Evolutionary conservation across 2,797 vertebrate genomes (phyloP), one percentile per base, ranked within the genome.

Genomic region (Amblyopsis hoosieri): DNA sequence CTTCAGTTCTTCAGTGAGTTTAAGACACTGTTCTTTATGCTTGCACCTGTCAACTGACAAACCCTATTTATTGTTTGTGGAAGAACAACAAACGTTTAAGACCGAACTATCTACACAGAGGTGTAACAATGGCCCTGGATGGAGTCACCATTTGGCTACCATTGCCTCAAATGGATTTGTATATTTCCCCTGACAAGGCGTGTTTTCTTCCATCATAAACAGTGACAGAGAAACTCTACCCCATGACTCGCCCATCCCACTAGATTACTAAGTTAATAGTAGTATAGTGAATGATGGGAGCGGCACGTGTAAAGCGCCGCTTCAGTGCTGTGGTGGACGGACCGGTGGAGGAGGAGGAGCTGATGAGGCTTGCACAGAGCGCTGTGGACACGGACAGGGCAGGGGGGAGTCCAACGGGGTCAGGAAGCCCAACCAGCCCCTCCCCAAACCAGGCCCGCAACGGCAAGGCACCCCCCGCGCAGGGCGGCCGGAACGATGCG

Each of bases 301-400:
- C 93, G 0, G 93, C 92, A 46, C 92, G 92, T 51, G 91, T 94
- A n/a, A 94, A 94, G 82, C 87, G 91, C 1, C 92, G 93, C 68
- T 94, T 94, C 80, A 94, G 93, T 74, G 90, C 90, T 47, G 93
- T 92, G 86, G 91, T 93, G 54, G 92, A 93, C 79, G 89, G 85
- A 71, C 90, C 90, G 67, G 78, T 93, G 57, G 91, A 94, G 45
- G 92, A 93, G 71, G 93, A 94, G 81, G 92, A 93, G 78, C 88
- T 94, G 78, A 93, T 93, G 91, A 91, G 84, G 78, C 85, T 93
- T 80, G 92, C 93, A 55, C 92, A 92, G 71, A 91, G 88, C 69
- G 89, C 80, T 33, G 88, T 79, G 31, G 89, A 92, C 52, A 89
- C 84, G 11, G 86, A 87, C 29, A 61, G 74, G 61, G 81, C 74